Base-by-base conservation (phyloP, 2,113 vertebrate species). In the Anoura caudifer region DNA sequence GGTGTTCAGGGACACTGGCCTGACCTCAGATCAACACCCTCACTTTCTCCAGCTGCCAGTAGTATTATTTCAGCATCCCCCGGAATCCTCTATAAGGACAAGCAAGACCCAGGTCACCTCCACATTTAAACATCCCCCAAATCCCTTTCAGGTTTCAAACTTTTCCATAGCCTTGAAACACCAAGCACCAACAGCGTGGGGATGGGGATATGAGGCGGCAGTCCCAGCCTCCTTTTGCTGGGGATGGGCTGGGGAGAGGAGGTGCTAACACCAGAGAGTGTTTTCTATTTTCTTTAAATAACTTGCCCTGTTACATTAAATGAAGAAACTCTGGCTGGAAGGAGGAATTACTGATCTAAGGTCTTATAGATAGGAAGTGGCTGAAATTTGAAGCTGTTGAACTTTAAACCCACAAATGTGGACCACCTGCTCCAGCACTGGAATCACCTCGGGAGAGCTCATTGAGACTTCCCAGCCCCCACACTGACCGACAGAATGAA, bases 241-340 rank as follows among this genome's bases (percentile, higher is more conserved):
- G 22, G 26, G 19, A 63, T 73, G 31, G 59, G 22, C 47, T 88
- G 8, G 45, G 26, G 4, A 56, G n/a, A 89, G 59, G 31, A 59
- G 45, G 63, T 41, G 1, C 43, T 69, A 56, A 87, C 28, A 47
- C 15, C 19, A 41, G 26, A 33, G 26, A 10, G 38, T 95, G 4
- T 82, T 91, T 91, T 93, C 72, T 80, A 19, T 69, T 95, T 84
- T 67, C 24, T 92, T 94, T 82, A 59, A 87, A 75, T 79, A 94
- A 84, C 2, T 83, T 93, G 28, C 38, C 76, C 36, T 28, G 31
- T 94, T 56, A n/a, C 5, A 65, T 33, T 45, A 90, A 28, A 79
- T 56, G 7, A 89, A 79, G 65, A 77, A 87, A 84, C 31, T 80
- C 88, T 88, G 56, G 38, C 50, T 83, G 7, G 50, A 69, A 95